A percentile compares a stretch with the other conserved stretches of the same genome.
These are phyloP conservation scores for Bujurquina vittata DNA, from an alignment of 2,113 vertebrate species.

Conservation along the genomic window DNA sequence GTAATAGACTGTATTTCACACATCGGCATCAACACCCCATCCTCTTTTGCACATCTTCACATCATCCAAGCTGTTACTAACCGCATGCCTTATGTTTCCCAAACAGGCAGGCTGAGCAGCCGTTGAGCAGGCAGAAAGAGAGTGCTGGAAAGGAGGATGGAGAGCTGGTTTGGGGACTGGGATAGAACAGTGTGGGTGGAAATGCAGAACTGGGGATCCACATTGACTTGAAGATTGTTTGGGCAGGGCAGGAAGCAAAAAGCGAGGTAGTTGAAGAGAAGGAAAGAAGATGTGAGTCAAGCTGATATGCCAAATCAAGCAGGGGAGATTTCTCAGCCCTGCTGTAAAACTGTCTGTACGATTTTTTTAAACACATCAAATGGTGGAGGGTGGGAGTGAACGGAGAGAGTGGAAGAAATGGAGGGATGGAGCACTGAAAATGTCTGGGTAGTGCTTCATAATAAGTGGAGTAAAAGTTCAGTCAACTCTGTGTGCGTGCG, in stretches of 20 bases:
- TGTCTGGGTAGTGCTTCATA: conserved; percentile 33
- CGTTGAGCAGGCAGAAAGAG: not conserved
- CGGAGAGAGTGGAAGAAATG: not conserved
- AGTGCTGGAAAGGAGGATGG: not conserved
- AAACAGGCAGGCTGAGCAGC: conserved; percentile 21
- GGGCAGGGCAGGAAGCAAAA: conserved; percentile 1
- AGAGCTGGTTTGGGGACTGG: conserved; percentile 12
- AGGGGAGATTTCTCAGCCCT: conserved; percentile 17
- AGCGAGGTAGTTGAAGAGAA: not conserved
- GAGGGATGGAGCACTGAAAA: not conserved
- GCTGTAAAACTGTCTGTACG: conserved; percentile 29
- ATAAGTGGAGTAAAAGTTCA: conserved; percentile 41
- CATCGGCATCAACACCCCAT: not conserved
- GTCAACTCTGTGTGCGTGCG: conserved; percentile 21
- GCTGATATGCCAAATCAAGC: conserved; percentile 53
- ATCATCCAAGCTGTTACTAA: conserved; percentile 12
- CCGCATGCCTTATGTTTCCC: conserved; percentile 18
- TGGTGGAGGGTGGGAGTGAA: not conserved
- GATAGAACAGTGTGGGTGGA: conserved; percentile 19
- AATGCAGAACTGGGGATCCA: conserved; percentile 18
- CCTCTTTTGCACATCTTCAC: not conserved
- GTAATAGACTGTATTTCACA: conserved; percentile 20
- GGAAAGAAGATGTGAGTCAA: conserved; percentile 1
- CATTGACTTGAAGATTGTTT: conserved; percentile 23
- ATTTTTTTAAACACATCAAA: conserved; percentile 19